A percentile compares a stretch with the other conserved stretches of the same genome.
These are phyloP conservation scores for Blastobasis adustella DNA, from an alignment of 2,888 invertebrate genomes.

Conservation along the genomic window DNA sequence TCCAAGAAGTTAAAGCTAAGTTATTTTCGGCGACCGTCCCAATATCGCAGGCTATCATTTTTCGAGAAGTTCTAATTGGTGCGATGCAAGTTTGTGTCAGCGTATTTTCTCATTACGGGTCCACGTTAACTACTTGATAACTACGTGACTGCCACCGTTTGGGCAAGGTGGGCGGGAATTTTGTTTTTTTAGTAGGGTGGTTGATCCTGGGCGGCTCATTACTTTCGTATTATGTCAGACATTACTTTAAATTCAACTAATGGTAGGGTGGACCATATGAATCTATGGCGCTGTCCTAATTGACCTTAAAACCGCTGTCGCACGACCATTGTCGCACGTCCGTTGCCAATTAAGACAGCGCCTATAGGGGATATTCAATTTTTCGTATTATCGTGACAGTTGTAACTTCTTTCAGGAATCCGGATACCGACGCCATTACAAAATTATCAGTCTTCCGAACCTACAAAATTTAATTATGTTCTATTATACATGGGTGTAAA, in stretches of 20 bases:
- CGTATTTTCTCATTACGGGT: conserved; percentile 28
- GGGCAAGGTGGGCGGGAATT: neutral
- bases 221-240: no score
- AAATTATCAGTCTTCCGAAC: neutral
- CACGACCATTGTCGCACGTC: neutral
- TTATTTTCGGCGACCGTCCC: neutral
- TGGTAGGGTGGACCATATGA: neutral
- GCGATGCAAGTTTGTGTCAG: conserved; percentile 5
- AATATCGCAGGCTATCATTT: neutral
- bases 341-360: neutral
- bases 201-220: no score
- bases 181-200: no score
- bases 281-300: neutral
- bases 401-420: neutral
- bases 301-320: no score
- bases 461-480: no score
- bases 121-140: conserved; percentile 22
- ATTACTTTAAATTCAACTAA: neutral
- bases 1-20: no score
- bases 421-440: neutral
- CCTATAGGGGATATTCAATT: neutral
- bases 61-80: neutral
- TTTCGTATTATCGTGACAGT: neutral
- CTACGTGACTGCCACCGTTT: conserved; percentile 22
- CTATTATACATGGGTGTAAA: no score